phyloP scores from a whole-genome alignment of 1,140 invertebrate genomes.

The Chironomus striatipennis region DNA sequence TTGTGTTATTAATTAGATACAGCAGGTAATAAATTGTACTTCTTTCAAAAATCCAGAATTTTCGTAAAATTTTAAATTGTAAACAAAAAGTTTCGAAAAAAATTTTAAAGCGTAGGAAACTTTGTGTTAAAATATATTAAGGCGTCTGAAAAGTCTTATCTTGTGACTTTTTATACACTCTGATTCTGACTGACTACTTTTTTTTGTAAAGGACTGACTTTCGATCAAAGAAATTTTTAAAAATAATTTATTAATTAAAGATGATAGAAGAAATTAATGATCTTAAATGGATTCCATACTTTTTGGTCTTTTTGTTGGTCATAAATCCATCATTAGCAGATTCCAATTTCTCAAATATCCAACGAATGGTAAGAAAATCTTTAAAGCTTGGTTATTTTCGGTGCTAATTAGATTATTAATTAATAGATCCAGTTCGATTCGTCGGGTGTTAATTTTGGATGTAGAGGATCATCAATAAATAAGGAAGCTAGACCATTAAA shows the following conservation, averaged over 20 bases:
- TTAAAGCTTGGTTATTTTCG: neutral
- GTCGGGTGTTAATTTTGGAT: neutral
- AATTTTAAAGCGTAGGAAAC: too few relatives aligned
- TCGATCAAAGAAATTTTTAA: too few relatives aligned
- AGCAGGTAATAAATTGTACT: too few relatives aligned
- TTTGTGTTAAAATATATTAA: too few relatives aligned
- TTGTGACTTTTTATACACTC: too few relatives aligned
- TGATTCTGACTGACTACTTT: too few relatives aligned
- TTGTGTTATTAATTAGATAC: too few relatives aligned
- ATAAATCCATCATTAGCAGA: neutral
- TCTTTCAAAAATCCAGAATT: too few relatives aligned
- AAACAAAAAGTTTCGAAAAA: too few relatives aligned
- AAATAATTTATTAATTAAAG: neutral
- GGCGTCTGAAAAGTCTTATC: too few relatives aligned
- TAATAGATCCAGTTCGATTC: neutral
- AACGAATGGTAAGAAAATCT: neutral
- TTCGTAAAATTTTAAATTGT: too few relatives aligned
- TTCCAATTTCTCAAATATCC: neutral
- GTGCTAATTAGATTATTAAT: neutral
- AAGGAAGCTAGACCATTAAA: constrained; percentile 80
- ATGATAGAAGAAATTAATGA: constrained; percentile 16
- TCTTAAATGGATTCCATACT: constrained; percentile 10
- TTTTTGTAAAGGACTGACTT: too few relatives aligned
- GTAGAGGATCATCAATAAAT: constrained; percentile 56
- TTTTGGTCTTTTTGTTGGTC: neutral